A percentile compares a stretch with the other conserved stretches of the same genome.
phyloP scores from a whole-genome alignment of 2,888 invertebrate genomes.

The Rhopalosiphum nymphaeae region DNA sequence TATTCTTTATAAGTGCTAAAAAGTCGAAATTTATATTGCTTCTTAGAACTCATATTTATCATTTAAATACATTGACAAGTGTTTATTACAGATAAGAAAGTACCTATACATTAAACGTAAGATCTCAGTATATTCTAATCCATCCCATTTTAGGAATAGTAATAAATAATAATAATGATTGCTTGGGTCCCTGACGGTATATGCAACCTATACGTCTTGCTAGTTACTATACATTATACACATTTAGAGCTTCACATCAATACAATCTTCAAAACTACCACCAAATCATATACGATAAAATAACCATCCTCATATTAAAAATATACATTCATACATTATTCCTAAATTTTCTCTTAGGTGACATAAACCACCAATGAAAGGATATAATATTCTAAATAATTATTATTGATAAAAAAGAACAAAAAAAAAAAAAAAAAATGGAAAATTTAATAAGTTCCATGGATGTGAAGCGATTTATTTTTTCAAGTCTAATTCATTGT shows the following conservation, averaged over 20 bases:
- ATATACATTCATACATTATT: not conserved
- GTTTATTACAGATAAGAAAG: not conserved
- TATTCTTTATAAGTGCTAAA: not conserved
- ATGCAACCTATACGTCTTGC: not conserved
- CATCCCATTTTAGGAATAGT: not conserved
- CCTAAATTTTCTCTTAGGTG: not conserved
- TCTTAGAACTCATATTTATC: not conserved
- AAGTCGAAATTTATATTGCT: not conserved
- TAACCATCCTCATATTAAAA: not conserved
- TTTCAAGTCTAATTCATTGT: not conserved
- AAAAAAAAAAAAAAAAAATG: not conserved
- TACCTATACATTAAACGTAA: not conserved
- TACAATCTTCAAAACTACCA: not conserved
- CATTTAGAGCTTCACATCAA: not conserved
- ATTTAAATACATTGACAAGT: not conserved
- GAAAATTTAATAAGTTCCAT: not conserved
- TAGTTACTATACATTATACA: not conserved
- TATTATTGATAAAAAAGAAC: not conserved
- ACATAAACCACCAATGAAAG: not conserved
- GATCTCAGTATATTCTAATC: not conserved
- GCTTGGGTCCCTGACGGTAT: not conserved
- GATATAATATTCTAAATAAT: not conserved
- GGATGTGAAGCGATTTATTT: not conserved
- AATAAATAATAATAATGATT: not conserved
- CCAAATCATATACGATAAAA: not conserved